Conservation (phyloP, 2,888 invertebrate genomes). For the Argyra leucocephala region DNA sequence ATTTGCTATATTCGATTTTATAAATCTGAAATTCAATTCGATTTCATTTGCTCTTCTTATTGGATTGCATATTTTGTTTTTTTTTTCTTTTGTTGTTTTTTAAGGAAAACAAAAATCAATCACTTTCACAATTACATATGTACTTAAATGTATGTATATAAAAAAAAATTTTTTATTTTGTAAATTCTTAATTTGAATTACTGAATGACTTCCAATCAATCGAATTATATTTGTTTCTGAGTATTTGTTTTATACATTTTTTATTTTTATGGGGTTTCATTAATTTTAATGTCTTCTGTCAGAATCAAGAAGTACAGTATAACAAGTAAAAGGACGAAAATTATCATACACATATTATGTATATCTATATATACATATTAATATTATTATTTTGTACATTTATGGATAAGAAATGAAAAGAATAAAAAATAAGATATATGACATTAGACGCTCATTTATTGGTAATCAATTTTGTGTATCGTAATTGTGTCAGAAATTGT, state of each 20-base stretch:
- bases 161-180: not conserved
- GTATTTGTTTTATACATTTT: not conserved
- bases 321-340: not conserved
- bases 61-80: not conserved
- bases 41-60: not conserved
- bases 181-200: constrained; percentile 6
- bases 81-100: not conserved
- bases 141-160: not conserved
- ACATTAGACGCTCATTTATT: not conserved
- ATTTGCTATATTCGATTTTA: too few relatives aligned
- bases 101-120: not conserved
- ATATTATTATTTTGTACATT: too few relatives aligned
- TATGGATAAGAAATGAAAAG: not conserved
- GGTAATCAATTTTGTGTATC: constrained; percentile 4
- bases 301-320: not conserved
- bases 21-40: too few relatives aligned
- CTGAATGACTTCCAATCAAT: not conserved
- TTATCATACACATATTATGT: not conserved
- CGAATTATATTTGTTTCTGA: not conserved
- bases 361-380: not conserved
- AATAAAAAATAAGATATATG: not conserved
- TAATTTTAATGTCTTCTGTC: not conserved
- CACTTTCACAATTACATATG: not conserved
- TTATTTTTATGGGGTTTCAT: not conserved
- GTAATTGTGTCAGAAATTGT: not conserved